phyloP scores from a whole-genome alignment of 1,140 invertebrate genomes.

The Dendroctonus valens region DNA sequence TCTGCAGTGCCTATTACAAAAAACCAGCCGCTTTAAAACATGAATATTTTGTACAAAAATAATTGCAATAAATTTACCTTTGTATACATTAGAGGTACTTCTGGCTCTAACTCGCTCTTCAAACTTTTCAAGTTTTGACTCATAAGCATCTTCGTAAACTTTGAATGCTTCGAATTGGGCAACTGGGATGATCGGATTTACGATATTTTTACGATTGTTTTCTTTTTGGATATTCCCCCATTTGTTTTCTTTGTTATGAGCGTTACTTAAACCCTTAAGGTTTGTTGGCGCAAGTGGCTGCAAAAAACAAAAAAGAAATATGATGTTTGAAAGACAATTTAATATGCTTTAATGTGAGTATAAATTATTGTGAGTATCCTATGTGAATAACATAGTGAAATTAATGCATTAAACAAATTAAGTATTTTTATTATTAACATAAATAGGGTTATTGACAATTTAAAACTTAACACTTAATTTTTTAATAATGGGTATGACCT shows the following conservation, averaged over 20 bases:
- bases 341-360: too few species aligned
- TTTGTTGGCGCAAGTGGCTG: constrained; percentile 23
- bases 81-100: constrained; percentile 38
- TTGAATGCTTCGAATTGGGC: constrained; percentile 70
- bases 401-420: too few species aligned
- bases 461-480: too few species aligned
- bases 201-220: constrained; percentile 45
- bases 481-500: too few species aligned
- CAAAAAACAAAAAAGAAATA: constrained; percentile 18
- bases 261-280: neutral
- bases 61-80: constrained; percentile 22
- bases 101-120: constrained; percentile 43
- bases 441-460: too few species aligned
- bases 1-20: constrained; percentile 31
- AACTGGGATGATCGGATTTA: constrained; percentile 53
- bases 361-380: too few species aligned
- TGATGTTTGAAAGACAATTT: too few species aligned
- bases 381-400: too few species aligned
- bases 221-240: constrained; percentile 38
- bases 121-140: constrained; percentile 45
- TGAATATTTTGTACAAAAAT: neutral
- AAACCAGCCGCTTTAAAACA: neutral
- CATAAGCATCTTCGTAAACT: constrained; percentile 63
- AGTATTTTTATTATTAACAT: too few species aligned
- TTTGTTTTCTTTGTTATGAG: constrained; percentile 37